Evolutionary conservation across 2,888 invertebrate species (phyloP).

Genomic region (Drosophila affinis): DNA sequence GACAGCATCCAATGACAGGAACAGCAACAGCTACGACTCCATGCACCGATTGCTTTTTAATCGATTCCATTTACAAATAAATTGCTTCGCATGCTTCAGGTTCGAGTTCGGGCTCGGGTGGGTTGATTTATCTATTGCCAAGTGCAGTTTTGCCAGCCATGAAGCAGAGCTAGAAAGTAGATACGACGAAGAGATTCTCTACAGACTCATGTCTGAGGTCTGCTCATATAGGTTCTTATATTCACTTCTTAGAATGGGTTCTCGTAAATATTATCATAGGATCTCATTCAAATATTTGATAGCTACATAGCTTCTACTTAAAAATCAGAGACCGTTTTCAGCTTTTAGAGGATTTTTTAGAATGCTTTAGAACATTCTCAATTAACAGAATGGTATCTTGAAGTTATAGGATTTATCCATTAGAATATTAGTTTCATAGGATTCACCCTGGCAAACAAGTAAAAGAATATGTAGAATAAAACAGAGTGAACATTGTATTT

Average conservation of each 20-base stretch:
- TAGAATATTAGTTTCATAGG: background rate
- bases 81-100: constrained; percentile 77
- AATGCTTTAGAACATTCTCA: too few relatives aligned
- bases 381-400: too few relatives aligned
- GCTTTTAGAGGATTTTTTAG: too few relatives aligned
- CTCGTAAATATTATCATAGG: too few relatives aligned
- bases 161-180: background rate
- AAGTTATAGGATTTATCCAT: too few relatives aligned
- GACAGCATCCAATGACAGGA: constrained; percentile 47
- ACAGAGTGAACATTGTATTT: constrained; percentile 53
- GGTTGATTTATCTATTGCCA: constrained; percentile 69
- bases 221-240: too few relatives aligned
- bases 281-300: too few relatives aligned
- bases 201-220: too few relatives aligned
- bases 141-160: constrained; percentile 13
- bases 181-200: background rate
- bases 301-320: too few relatives aligned
- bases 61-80: constrained; percentile 84
- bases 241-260: too few relatives aligned
- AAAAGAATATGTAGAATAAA: background rate
- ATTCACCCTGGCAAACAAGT: background rate
- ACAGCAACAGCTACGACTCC: constrained; percentile 15
- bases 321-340: too few relatives aligned
- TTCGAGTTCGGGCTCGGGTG: background rate
- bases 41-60: constrained; percentile 83